Evolutionary conservation across 1,140 invertebrate genomes (phyloP).

Genomic region (Cherax destructor): DNA sequence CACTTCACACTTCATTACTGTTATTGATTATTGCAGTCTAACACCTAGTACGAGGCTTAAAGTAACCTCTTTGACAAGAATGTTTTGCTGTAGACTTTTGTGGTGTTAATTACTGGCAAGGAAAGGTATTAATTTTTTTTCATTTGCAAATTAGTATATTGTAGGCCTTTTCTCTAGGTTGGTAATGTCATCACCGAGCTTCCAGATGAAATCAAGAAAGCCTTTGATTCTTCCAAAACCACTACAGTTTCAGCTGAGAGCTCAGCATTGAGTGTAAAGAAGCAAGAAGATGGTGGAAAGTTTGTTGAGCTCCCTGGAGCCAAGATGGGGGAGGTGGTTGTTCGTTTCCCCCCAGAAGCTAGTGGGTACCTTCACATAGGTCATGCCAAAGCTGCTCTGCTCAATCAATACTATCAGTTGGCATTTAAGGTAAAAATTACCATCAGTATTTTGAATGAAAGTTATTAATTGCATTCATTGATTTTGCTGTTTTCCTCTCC

Average conservation of each 20-base stretch:
- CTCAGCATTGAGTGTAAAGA: background rate
- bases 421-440: slow-evolving; percentile 82
- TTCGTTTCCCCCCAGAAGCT: slow-evolving; percentile 98
- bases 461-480: background rate
- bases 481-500: background rate
- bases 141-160: too few relatives aligned
- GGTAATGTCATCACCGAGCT: slow-evolving; percentile 5
- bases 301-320: slow-evolving; percentile 97
- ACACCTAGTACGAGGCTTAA: too few relatives aligned
- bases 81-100: too few relatives aligned
- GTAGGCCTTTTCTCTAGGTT: slow-evolving; percentile 1
- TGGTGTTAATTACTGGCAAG: too few relatives aligned
- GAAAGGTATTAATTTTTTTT: too few relatives aligned
- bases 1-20: too few relatives aligned
- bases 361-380: slow-evolving; percentile 98
- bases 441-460: too few relatives aligned
- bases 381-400: slow-evolving; percentile 98
- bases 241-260: background rate
- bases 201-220: slow-evolving; percentile 30
- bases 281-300: slow-evolving; percentile 87
- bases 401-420: slow-evolving; percentile 98
- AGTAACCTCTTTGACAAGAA: too few relatives aligned
- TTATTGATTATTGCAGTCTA: too few relatives aligned
- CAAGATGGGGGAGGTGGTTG: slow-evolving; percentile 94
- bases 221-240: background rate